Evolutionary conservation across 2,797 vertebrate genomes (phyloP), one percentile per base, ranked within the genome.

Genomic region (Ambastaia sidthimunki): DNA sequence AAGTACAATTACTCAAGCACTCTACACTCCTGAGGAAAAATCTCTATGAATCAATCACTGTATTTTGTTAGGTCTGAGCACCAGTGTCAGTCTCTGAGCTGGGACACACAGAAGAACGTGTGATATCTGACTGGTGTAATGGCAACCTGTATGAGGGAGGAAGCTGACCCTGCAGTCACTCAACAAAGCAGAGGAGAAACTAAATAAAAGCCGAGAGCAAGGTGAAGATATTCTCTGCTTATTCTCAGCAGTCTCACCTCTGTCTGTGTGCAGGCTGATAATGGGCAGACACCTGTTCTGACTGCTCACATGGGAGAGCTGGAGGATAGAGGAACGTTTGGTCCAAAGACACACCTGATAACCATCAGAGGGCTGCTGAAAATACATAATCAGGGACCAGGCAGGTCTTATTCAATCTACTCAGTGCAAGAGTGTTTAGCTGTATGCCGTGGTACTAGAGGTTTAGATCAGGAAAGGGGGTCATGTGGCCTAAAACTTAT

Each of bases 121-220:
- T 57, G 75, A 80, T 84, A 81, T 84, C 74, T 78, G 50, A 67
- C 74, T 59, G 74, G 81, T 81, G 86, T 75, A 77, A 83, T 85
- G 85, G 84, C 85, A 84, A 66, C 80, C 73, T 73, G 76, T 62
- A 52, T 63, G 54, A 31, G 69, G 47, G 28, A 72, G 80, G 72
- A 71, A 62, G 80, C 82, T 86, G 89, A 90, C 89, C 84, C 89
- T 88, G 88, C 86, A 83, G 87, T 88, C 85, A 87, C 80, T 90
- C 88, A 88, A 80, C 55, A 62, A 82, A 87, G 86, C 86, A 87
- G 84, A 41, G 76, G 57, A 73, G 79, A 82, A 86, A 82, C 78
- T 69, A 71, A 87, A 89, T 87, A 86, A 82, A 74, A 86, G 70
- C 74, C 23, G 66, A 60, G 71, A 57, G 75, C 44, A 44, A 72